phyloP scores from a whole-genome alignment of 1,140 invertebrate genomes.

The Magallana ariakensis region DNA sequence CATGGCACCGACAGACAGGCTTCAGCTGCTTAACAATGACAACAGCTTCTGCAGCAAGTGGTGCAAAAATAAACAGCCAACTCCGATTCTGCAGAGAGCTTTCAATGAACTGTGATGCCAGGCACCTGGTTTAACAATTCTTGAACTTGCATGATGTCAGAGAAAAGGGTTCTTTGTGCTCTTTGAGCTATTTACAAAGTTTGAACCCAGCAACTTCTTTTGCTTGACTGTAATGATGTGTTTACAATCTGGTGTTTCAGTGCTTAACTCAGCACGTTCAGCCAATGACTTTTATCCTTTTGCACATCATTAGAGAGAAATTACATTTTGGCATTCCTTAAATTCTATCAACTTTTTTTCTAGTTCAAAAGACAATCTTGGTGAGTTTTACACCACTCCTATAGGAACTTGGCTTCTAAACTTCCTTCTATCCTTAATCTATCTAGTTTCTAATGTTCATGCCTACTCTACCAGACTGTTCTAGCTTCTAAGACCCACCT shows the following conservation, averaged over 20 bases:
- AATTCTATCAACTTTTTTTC: neutral
- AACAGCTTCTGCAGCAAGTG: conserved; percentile 23
- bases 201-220: conserved; percentile 6
- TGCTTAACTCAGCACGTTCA: neutral
- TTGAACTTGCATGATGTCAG: conserved; percentile 13
- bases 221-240: conserved; percentile 22
- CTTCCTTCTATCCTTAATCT: neutral
- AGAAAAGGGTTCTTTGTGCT: neutral
- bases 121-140: conserved; percentile 28
- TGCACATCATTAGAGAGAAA: conserved; percentile 27
- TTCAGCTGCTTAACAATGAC: conserved; percentile 23
- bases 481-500: conserved; percentile 25
- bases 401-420: neutral
- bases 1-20: conserved; percentile 19
- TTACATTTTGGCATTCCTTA: conserved; percentile 13
- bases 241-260: conserved; percentile 14
- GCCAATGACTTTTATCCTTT: conserved; percentile 21
- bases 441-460: neutral
- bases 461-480: neutral
- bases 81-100: neutral
- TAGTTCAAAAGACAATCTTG: neutral
- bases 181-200: conserved; percentile 36
- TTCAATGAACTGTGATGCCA: conserved; percentile 25
- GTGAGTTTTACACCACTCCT: neutral
- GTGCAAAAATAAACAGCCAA: conserved; percentile 28